Evolutionary conservation across 2,113 vertebrate genomes (phyloP).

Genomic region (Brachyistius frenatus): DNA sequence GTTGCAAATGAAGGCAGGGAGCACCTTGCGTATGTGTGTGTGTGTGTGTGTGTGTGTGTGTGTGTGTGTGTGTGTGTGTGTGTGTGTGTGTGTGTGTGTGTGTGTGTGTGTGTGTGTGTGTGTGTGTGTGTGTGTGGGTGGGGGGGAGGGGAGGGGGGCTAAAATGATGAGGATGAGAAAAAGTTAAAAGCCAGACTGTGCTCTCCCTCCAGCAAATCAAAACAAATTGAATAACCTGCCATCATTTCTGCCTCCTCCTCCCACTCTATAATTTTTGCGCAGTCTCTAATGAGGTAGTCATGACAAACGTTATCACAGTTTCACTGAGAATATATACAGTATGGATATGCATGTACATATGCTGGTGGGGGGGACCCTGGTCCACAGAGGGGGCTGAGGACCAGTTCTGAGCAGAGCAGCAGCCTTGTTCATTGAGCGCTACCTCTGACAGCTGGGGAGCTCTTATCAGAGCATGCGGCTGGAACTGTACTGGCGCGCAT

Average conservation of each 20-base stretch:
- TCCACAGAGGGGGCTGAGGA: neutral
- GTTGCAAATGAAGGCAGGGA: too few species aligned
- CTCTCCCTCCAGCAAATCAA: neutral
- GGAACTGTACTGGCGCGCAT: constrained; percentile 58
- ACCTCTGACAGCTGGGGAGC: constrained; percentile 65
- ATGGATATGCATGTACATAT: constrained; percentile 1
- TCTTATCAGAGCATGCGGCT: constrained; percentile 71
- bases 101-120: too few species aligned
- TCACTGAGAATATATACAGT: neutral
- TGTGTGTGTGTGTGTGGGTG: too few species aligned
- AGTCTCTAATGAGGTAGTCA: neutral
- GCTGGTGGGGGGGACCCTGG: constrained; percentile 16
- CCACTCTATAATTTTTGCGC: neutral
- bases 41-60: too few species aligned
- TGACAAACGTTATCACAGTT: neutral
- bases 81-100: too few species aligned
- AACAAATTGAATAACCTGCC: neutral
- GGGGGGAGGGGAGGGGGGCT: too few species aligned
- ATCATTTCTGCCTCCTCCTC: neutral
- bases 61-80: too few species aligned
- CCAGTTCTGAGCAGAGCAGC: constrained; percentile 44
- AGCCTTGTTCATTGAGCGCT: constrained; percentile 50
- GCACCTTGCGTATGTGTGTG: too few species aligned
- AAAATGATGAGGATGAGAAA: too few species aligned
- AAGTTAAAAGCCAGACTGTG: neutral